These are phyloP conservation scores for Manis javanica DNA, from an alignment of 2,797 vertebrate species.

Conservation along the genomic window DNA sequence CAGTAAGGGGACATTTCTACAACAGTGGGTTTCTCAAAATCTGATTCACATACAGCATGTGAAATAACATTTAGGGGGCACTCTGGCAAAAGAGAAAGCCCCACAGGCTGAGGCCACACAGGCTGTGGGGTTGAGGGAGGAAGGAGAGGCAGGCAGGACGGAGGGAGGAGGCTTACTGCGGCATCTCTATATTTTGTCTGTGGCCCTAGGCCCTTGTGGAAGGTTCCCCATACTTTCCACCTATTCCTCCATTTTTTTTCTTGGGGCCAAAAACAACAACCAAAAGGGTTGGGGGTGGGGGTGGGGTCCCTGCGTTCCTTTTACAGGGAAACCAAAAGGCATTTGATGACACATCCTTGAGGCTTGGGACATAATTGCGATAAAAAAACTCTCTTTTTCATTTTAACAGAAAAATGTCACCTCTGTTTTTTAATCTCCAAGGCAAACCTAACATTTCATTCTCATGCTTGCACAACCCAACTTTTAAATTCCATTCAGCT, in stretches of 20 bases:
- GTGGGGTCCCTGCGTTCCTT: neutral
- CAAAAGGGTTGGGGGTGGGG: neutral
- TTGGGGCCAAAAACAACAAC: neutral
- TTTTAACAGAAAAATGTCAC: neutral
- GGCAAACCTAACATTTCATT: neutral
- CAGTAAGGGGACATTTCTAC: neutral
- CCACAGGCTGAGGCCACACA: fast-evolving
- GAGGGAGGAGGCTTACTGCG: fast-evolving
- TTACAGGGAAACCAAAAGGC: neutral
- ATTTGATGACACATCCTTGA: neutral
- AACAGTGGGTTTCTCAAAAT: neutral
- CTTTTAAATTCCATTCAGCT: neutral
- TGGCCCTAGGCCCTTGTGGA: neutral
- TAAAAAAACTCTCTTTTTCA: neutral
- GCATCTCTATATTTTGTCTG: fast-evolving
- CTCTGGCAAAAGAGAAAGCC: fast-evolving
- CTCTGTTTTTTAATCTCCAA: neutral
- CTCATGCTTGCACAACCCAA: neutral
- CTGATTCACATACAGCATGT: fast-evolving
- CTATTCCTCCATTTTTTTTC: neutral
- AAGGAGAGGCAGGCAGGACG: fast-evolving
- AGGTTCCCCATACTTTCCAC: neutral
- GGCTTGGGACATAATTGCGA: neutral
- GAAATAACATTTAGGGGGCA: neutral
- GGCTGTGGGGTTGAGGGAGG: neutral